phyloP scores from a whole-genome alignment of 2,888 invertebrate species.

The Drosophila paracracens region DNA sequence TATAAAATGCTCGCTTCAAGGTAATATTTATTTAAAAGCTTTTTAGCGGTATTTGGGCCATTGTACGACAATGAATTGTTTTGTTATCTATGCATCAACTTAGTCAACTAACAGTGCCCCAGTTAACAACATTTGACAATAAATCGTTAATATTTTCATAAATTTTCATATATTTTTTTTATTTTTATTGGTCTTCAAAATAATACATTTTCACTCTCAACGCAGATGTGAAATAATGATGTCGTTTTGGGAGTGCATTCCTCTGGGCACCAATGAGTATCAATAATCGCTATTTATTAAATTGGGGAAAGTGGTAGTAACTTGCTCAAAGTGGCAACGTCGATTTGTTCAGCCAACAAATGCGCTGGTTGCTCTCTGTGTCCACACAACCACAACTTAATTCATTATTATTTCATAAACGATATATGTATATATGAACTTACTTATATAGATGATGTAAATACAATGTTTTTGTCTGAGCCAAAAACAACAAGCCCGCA shows the following conservation, averaged over 20 bases:
- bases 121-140: not conserved
- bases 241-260: not conserved
- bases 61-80: slow-evolving; percentile 48
- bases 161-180: not conserved
- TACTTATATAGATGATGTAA: slow-evolving; percentile 27
- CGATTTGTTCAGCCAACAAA: slow-evolving; percentile 80
- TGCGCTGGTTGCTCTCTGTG: slow-evolving; percentile 75
- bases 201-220: not conserved
- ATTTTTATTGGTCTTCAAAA: not conserved
- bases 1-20: slow-evolving; percentile 54
- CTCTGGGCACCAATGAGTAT: not conserved
- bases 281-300: not conserved
- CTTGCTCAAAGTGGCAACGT: slow-evolving; percentile 69
- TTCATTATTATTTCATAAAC: slow-evolving; percentile 11
- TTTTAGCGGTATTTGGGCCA: slow-evolving; percentile 47
- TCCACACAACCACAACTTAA: slow-evolving; percentile 7
- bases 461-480: not conserved
- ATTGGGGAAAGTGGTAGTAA: slow-evolving; percentile 3
- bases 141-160: not conserved
- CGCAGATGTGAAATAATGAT: not conserved
- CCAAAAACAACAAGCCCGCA: slow-evolving; percentile 12
- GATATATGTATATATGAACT: slow-evolving; percentile 19
- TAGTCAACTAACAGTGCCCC: slow-evolving; percentile 18
- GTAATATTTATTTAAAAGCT: slow-evolving; percentile 51
- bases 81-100: slow-evolving; percentile 19